phyloP scores from a whole-genome alignment of 2,113 vertebrate genomes.

The Cervus canadensis region DNA sequence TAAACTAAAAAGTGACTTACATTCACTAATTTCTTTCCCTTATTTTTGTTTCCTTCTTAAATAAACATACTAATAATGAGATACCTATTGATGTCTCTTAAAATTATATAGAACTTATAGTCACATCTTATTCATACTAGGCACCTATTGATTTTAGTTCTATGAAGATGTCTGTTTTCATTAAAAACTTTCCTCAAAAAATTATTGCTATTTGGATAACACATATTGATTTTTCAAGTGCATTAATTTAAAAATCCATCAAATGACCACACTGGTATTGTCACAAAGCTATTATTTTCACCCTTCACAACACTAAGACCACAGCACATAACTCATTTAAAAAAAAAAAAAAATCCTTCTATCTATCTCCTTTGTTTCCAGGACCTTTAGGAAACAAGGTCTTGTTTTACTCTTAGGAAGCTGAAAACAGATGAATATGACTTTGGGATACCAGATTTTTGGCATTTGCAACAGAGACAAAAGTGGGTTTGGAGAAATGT shows the following conservation, averaged over 20 bases:
- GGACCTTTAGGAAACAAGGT: background rate
- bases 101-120: background rate
- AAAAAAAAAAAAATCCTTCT: background rate
- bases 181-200: background rate
- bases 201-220: background rate
- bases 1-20: background rate
- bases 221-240: background rate
- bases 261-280: background rate
- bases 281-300: conserved; percentile 17
- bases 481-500: background rate
- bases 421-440: background rate
- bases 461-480: background rate
- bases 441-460: background rate
- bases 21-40: background rate
- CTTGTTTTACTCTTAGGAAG: background rate
- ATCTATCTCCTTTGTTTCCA: background rate
- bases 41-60: conserved; percentile 26
- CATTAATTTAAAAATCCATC: conserved; percentile 14
- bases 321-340: background rate
- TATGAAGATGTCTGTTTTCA: background rate
- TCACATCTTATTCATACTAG: background rate
- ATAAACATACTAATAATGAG: background rate
- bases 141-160: background rate
- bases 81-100: background rate
- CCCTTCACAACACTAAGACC: background rate